Evolutionary conservation across 1,140 invertebrate species (phyloP).

Genomic region (Centruroides sculpturatus): DNA sequence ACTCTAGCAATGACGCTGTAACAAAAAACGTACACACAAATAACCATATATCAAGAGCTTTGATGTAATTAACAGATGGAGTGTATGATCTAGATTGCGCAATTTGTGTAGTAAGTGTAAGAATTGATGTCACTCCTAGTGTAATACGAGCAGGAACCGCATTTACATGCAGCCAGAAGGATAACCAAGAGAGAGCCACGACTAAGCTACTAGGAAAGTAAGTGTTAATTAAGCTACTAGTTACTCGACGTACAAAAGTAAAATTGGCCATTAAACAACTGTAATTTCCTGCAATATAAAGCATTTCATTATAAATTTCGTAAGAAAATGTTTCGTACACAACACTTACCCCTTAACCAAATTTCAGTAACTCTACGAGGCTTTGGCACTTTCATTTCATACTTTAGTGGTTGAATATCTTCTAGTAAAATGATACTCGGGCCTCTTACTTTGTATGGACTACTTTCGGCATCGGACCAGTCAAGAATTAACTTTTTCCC

Average conservation of each 20-base stretch:
- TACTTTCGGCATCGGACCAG: not conserved
- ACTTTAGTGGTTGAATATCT: not conserved
- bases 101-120: conserved; percentile 26
- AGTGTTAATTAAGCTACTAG: conserved; percentile 9
- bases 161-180: conserved; percentile 23
- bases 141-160: conserved; percentile 24
- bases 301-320: not conserved
- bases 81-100: not conserved
- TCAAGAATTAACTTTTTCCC: not conserved
- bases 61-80: not conserved
- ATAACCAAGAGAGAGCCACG: conserved; percentile 23
- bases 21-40: not conserved
- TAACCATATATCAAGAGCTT: not conserved
- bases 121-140: conserved; percentile 26
- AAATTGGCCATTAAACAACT: conserved; percentile 17
- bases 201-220: conserved; percentile 22
- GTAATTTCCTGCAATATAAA: conserved; percentile 19
- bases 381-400: not conserved
- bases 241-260: conserved; percentile 21
- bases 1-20: not conserved
- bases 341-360: not conserved
- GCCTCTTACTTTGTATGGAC: not conserved
- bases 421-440: not conserved
- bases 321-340: not conserved
- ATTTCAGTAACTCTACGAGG: not conserved